Evolutionary conservation across 1,140 invertebrate genomes (phyloP), one percentile per base, ranked within the genome.

Genomic region (Musca domestica): DNA sequence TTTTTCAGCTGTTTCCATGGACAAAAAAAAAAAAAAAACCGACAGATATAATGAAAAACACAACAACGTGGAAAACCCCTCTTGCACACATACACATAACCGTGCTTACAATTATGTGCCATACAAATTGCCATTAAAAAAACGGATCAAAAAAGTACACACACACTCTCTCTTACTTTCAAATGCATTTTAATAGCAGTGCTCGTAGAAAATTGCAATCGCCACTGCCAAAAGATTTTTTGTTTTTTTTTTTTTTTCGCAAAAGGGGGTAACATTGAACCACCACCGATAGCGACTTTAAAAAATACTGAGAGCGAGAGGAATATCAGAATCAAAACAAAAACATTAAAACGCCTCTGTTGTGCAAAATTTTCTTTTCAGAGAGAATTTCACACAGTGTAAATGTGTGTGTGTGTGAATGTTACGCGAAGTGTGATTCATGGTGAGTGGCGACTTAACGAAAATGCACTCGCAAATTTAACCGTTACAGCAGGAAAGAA

Each of bases 1-100:
- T 78, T 78, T 78, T 68, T 64, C 67, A 78, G 76, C 76, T 78
- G 76, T 78, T 78, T 78, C 73, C 48, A 56, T 27, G 65, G 56
- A 73, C 68, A 76, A 78, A 74, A 74, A 67, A 52, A 54, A 22
- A 76, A 74, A 76, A 66, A 70, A 69, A 69, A 74, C 7, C 74
- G 73, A 78, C 74, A 76, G 74, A 76, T 75, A 78, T 70, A 75
- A 78, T 72, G 73, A 77, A 19, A 77, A 77, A 27, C 5, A 17
- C 30, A 64, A 22, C 63, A 47, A 64, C n/a, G 10, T n/a, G 34
- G 34, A 41, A 41, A 41, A 5, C 34, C 34, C 34, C 34, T 41
- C 27, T 3, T 4, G 9, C 27, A 30, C 27, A 12, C 34, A 9
- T 9, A 41, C 34, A 41, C 34, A 41, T 12, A 41, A 5, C 2